These are phyloP conservation scores for Fulica atra DNA, from an alignment of 2,113 vertebrate species.

Conservation along the genomic window DNA sequence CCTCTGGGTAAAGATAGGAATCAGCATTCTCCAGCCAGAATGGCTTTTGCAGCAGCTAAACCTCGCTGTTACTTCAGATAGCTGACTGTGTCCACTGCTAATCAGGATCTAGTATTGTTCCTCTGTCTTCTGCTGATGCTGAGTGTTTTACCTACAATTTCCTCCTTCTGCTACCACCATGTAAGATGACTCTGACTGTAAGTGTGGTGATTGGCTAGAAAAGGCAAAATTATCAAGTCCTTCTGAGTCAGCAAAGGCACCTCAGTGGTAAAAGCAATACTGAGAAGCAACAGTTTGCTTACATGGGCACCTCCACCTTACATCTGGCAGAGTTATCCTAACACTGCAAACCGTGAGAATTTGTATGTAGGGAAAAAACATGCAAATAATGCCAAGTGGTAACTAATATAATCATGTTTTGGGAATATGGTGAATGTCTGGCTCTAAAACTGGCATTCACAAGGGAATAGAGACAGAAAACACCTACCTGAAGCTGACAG, in stretches of 20 bases:
- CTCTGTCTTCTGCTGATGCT: neutral
- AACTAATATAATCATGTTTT: neutral
- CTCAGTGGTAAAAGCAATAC: neutral
- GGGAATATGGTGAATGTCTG: neutral
- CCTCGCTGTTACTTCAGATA: neutral
- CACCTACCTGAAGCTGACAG: neutral
- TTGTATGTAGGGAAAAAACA: neutral
- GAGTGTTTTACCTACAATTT: neutral
- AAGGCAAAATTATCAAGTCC: neutral
- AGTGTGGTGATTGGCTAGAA: neutral
- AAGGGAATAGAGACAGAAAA: neutral
- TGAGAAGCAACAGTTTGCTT: neutral
- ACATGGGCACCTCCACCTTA: neutral
- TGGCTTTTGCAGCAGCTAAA: neutral
- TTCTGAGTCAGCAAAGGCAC: slow-evolving; percentile 27
- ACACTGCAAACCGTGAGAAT: slow-evolving; percentile 13
- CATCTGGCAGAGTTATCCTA: neutral
- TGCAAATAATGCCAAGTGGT: slow-evolving; percentile 14
- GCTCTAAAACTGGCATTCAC: neutral
- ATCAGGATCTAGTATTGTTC: neutral
- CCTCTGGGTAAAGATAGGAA: neutral
- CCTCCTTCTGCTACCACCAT: neutral
- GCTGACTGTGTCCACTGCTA: neutral
- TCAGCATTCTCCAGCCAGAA: neutral
- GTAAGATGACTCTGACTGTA: neutral